Evolutionary conservation across 2,797 vertebrate genomes (phyloP), one percentile per base, ranked within the genome.

Genomic region (Dendrocincla tyrannina): DNA sequence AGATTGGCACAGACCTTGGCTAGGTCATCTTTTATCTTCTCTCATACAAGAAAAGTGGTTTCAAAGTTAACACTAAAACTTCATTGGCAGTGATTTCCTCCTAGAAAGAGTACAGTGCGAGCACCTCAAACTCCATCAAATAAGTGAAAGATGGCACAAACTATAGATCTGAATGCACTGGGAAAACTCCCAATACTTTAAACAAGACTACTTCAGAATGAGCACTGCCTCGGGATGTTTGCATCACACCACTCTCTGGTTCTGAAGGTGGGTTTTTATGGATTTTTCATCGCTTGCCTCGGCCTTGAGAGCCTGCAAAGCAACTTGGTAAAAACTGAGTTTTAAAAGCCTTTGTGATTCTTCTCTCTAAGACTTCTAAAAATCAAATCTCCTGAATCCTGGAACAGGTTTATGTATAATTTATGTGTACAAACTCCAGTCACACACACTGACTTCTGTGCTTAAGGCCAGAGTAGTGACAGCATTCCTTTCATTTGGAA

Each of bases 211-310:
- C 41, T 95, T 93, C 84, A 93, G 85, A 96, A 56, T 41, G 78
- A 95, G 56, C 46, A 69, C 30, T 85, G 93, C 94, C 89, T 96
- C 23, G 0, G 91, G 94, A 96, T 96, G 89, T 93, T 96, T 95
- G 77, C 55, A 96, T 88, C 91, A 47, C 35, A 47, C 32, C 53
- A 42, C 53, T 25, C 76, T 41, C 56, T 82, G 44, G 18, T 92
- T 94, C 95, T 97, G 74, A 95, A 92, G 66, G 47, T 91, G 63
- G 88, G 63, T 77, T 92, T 91, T 88, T 89, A 90, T 83, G 66
- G 77, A 91, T 95, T 96, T 92, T 96, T 93, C 85, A 76, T 59
- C 0, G 0, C 66, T 91, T 90, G 70, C 66, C 60, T 95, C 14
- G 4, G 88, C 69, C 88, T 84, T 76, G 50, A 89, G 85, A 86